Conservation (phyloP, 2,113 vertebrate genomes). For the Phyllopteryx taeniolatus region DNA sequence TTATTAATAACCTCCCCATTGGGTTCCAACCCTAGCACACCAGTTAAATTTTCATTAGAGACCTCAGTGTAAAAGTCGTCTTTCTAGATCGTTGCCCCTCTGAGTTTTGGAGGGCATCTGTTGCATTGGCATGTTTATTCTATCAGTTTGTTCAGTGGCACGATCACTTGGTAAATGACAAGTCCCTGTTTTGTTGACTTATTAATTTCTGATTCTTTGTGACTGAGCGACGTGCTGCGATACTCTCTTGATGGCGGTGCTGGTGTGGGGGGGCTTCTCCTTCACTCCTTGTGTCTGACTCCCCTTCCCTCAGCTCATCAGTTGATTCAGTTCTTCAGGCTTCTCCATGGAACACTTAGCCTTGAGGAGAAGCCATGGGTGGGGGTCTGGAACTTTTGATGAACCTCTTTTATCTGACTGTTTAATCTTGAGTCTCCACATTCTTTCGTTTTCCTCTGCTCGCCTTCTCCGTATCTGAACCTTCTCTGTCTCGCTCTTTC, state of each 20-base stretch:
- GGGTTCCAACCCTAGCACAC: conserved; percentile 17
- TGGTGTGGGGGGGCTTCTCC: conserved; percentile 47
- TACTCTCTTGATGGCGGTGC: conserved; percentile 64
- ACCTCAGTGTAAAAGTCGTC: conserved; percentile 27
- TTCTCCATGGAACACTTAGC: conserved; percentile 70
- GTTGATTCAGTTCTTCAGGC: conserved; percentile 71
- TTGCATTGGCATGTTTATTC: neutral
- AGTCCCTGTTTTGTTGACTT: conserved; percentile 68
- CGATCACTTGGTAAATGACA: conserved; percentile 51
- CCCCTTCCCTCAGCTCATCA: conserved; percentile 58
- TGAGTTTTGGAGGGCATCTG: conserved; percentile 23
- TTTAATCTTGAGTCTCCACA: conserved; percentile 64
- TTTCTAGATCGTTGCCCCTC: conserved; percentile 39
- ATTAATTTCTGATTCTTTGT: conserved; percentile 71
- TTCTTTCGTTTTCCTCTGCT: conserved; percentile 34
- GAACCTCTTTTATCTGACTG: conserved; percentile 73
- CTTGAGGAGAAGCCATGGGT: conserved; percentile 74
- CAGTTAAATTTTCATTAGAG: conserved; percentile 50
- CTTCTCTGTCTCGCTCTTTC: conserved; percentile 41
- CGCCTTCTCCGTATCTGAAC: conserved; percentile 50
- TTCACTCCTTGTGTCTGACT: conserved; percentile 21
- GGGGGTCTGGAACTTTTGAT: conserved; percentile 77
- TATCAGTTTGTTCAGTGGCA: conserved; percentile 17
- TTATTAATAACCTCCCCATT: conserved; percentile 12
- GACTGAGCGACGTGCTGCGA: conserved; percentile 66